Evolutionary conservation across 2,797 vertebrate genomes (phyloP).

Genomic region (Ispidina lecontei): DNA sequence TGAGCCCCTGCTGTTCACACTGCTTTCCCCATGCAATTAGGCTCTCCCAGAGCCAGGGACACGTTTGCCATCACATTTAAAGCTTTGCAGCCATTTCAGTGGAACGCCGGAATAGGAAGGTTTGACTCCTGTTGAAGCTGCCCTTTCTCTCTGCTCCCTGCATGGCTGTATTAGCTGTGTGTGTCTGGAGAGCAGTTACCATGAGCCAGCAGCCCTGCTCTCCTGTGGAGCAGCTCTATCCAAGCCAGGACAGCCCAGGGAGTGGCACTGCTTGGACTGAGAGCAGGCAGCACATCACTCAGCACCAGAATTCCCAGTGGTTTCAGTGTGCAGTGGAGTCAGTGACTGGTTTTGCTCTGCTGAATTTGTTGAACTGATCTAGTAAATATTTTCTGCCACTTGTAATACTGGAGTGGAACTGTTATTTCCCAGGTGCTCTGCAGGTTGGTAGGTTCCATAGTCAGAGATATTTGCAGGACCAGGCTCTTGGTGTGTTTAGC

Average conservation of each 20-base stretch:
- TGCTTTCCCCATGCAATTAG: background rate
- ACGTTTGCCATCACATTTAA: background rate
- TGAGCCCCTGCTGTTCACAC: background rate
- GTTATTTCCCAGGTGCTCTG: background rate
- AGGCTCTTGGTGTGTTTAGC: background rate
- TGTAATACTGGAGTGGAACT: background rate
- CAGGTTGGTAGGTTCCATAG: background rate
- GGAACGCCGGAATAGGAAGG: background rate
- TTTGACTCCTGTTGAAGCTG: background rate
- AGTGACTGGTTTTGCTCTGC: background rate
- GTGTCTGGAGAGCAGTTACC: constrained; percentile 3
- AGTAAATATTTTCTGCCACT: constrained; percentile 20
- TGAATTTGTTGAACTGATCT: background rate
- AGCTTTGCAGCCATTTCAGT: background rate
- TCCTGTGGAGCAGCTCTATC: background rate
- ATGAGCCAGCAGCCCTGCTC: background rate
- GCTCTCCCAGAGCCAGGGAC: background rate
- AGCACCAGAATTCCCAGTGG: background rate
- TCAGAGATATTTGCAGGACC: background rate
- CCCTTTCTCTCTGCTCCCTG: background rate
- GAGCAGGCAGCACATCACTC: background rate
- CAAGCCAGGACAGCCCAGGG: background rate
- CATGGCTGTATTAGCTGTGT: background rate
- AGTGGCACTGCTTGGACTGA: background rate
- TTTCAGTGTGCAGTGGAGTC: constrained; percentile 18